A percentile compares a stretch with the other conserved stretches of the same genome.
These are phyloP conservation scores for Intellagama lesueurii DNA, from an alignment of 2,797 vertebrate genomes.

Conservation along the genomic window DNA sequence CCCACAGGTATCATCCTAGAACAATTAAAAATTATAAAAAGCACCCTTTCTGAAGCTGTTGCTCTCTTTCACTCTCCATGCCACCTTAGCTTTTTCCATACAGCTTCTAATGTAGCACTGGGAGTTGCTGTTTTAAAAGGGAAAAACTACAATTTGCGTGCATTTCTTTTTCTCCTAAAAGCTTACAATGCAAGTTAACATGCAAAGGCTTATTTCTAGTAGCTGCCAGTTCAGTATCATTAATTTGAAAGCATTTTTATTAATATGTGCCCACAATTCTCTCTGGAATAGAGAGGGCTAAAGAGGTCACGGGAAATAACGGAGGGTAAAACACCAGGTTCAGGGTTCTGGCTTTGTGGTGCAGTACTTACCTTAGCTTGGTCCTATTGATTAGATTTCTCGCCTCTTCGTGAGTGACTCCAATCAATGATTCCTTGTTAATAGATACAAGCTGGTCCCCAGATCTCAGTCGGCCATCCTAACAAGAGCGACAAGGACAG, in stretches of 20 bases:
- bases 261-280: neutral
- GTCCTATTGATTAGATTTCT: constrained; percentile 85
- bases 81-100: no score
- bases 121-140: neutral
- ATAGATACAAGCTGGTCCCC: constrained; percentile 94
- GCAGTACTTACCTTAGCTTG: constrained; percentile 83
- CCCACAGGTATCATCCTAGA: neutral
- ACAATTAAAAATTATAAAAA: neutral
- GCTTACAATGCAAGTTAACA: neutral
- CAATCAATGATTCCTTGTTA: constrained; percentile 93
- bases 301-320: neutral
- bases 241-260: neutral
- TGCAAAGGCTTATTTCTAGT: neutral
- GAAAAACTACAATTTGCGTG: neutral
- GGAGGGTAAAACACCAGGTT: neutral
- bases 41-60: neutral
- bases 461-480: constrained; percentile 91
- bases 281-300: neutral
- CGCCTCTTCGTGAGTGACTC: constrained; percentile 92
- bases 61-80: neutral
- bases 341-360: neutral
- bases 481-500: constrained; percentile 50
- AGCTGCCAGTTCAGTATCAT: neutral
- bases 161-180: neutral
- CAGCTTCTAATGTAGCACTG: neutral